phyloP scores from a whole-genome alignment of 2,888 invertebrate species.

The Rutpela maculata region DNA sequence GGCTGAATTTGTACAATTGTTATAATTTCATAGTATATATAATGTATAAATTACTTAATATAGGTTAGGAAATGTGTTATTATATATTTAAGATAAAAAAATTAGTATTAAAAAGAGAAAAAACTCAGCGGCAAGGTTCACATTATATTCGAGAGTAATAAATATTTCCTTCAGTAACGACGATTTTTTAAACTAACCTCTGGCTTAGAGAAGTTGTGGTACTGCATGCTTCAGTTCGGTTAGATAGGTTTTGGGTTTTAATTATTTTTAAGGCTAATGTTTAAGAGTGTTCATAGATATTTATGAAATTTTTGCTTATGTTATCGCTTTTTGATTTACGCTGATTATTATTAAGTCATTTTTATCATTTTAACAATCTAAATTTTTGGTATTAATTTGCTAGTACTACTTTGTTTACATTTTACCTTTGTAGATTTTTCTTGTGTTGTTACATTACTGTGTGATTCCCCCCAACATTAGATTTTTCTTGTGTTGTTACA shows the following conservation, averaged over 20 bases:
- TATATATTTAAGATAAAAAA: slow-evolving; percentile 64
- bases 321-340: slow-evolving; percentile 46
- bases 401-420: slow-evolving; percentile 48
- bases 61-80: slow-evolving; percentile 70
- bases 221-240: slow-evolving; percentile 45
- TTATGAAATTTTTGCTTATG: slow-evolving; percentile 52
- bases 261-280: slow-evolving; percentile 50
- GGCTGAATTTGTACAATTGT: slow-evolving; percentile 75
- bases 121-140: slow-evolving; percentile 63
- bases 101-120: slow-evolving; percentile 61
- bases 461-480: slow-evolving; percentile 32
- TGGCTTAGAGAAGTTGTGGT: slow-evolving; percentile 35
- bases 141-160: slow-evolving; percentile 48
- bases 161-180: slow-evolving; percentile 41
- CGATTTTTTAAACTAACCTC: slow-evolving; percentile 41
- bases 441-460: slow-evolving; percentile 27
- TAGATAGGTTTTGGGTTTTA: slow-evolving; percentile 58
- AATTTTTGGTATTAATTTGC: slow-evolving; percentile 36
- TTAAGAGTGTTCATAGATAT: slow-evolving; percentile 61
- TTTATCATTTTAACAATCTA: slow-evolving; percentile 11
- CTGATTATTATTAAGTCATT: slow-evolving; percentile 34
- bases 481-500: slow-evolving; percentile 25
- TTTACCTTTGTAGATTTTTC: slow-evolving; percentile 38
- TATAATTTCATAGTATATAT: slow-evolving; percentile 75
- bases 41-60: slow-evolving; percentile 65